phyloP scores from a whole-genome alignment of 2,797 vertebrate species.

The Poeciliopsis paucimaculata region DNA sequence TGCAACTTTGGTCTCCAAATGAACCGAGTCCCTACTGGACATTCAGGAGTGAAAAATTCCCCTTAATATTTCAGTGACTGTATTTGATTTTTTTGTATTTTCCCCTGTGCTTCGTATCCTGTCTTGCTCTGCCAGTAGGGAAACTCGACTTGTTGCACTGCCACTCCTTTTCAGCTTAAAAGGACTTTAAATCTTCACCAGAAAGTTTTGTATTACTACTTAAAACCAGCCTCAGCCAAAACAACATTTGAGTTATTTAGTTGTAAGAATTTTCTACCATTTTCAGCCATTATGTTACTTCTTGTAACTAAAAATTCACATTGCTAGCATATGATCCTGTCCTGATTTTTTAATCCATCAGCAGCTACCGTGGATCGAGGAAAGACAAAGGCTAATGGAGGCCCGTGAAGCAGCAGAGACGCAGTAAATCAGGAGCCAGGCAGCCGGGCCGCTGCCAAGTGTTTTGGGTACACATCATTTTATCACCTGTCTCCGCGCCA shows the following conservation, averaged over 20 bases:
- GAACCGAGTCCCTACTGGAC: no score
- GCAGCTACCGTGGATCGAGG: neutral
- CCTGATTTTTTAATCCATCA: neutral
- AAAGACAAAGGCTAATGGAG: conserved; percentile 3
- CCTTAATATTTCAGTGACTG: neutral
- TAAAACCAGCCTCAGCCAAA: neutral
- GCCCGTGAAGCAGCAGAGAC: conserved; percentile 7
- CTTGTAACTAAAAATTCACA: neutral
- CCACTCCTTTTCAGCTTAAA: neutral
- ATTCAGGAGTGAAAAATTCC: no score
- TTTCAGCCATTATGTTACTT: neutral
- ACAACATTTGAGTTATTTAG: neutral
- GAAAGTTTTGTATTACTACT: neutral
- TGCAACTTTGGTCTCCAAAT: no score
- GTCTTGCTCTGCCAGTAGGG: neutral
- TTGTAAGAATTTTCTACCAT: neutral
- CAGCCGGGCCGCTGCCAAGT: conserved; percentile 33
- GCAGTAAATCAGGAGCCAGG: conserved; percentile 48
- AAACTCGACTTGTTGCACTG: neutral
- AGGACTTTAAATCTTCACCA: neutral
- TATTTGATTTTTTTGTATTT: neutral
- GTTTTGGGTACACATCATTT: conserved; percentile 68
- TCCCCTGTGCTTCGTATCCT: neutral
- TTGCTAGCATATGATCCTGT: neutral
- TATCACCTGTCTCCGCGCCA: conserved; percentile 59